A percentile compares a stretch with the other conserved stretches of the same genome.
Evolutionary conservation across 2,113 vertebrate genomes (phyloP).

Genomic region (Pantherophis guttatus): DNA sequence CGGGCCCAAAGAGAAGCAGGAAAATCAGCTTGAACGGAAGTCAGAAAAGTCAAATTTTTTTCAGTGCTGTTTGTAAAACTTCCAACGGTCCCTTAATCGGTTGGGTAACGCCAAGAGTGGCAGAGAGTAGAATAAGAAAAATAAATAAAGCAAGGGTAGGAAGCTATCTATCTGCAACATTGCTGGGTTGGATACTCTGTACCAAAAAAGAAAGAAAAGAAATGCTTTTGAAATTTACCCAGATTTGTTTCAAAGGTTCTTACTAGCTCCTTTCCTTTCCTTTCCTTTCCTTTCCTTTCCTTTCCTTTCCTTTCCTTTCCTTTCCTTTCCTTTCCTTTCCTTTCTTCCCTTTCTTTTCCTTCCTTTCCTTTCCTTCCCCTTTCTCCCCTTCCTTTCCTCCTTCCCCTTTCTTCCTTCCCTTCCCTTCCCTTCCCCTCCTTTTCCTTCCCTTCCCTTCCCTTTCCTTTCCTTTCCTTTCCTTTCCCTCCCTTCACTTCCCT

Average conservation of each 20-base stretch:
- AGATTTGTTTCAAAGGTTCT: neutral
- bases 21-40: neutral
- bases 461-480: neutral
- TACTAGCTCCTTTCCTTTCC: neutral
- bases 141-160: neutral
- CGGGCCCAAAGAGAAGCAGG: neutral
- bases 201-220: neutral
- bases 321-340: no score
- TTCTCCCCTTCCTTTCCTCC: no score
- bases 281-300: neutral
- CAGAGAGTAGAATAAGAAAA: neutral
- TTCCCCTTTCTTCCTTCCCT: no score
- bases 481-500: fast-evolving
- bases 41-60: no score
- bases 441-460: no score
- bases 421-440: neutral
- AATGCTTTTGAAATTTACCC: neutral
- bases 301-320: neutral
- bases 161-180: neutral
- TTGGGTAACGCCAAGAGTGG: neutral
- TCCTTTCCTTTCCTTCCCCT: neutral
- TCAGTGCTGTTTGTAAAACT: neutral
- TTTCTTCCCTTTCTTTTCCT: neutral
- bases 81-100: neutral
- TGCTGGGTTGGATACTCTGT: neutral